Percentiles rank a stretch among this genome's conserved stretches.
Conservation (phyloP, 2,113 vertebrate genomes). For the Lates calcarifer region DNA sequence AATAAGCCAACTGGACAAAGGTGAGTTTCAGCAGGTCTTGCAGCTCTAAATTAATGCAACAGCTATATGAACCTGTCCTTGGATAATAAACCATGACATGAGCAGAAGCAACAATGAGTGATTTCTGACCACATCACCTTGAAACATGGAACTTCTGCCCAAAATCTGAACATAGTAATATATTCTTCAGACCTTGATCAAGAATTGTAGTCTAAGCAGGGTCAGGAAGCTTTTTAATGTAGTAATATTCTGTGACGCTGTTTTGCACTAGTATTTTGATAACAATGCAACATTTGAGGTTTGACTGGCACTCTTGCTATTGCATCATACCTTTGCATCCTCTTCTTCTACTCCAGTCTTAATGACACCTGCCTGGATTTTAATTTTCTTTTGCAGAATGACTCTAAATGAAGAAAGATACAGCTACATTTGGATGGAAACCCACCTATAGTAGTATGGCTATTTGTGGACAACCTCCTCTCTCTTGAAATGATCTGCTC, state of each 20-base stretch:
- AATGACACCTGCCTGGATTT: background rate
- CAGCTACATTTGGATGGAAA: background rate
- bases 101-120: background rate
- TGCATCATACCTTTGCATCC: background rate
- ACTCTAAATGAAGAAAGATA: background rate
- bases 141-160: background rate
- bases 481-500: constrained; percentile 32
- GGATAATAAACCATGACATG: background rate
- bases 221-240: background rate
- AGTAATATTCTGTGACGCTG: background rate
- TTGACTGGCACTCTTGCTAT: no score
- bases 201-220: background rate
- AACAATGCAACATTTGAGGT: background rate
- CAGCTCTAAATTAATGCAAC: background rate
- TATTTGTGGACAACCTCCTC: background rate
- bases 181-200: background rate
- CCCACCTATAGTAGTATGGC: background rate
- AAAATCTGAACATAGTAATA: background rate
- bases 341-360: background rate
- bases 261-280: background rate
- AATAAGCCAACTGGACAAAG: background rate
- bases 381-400: background rate
- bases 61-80: background rate
- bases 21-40: background rate
- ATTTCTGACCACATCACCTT: background rate